Percentiles rank a stretch among this genome's conserved stretches.
Conservation (phyloP, 2,113 vertebrate species). For the Lutjanus erythropterus region DNA sequence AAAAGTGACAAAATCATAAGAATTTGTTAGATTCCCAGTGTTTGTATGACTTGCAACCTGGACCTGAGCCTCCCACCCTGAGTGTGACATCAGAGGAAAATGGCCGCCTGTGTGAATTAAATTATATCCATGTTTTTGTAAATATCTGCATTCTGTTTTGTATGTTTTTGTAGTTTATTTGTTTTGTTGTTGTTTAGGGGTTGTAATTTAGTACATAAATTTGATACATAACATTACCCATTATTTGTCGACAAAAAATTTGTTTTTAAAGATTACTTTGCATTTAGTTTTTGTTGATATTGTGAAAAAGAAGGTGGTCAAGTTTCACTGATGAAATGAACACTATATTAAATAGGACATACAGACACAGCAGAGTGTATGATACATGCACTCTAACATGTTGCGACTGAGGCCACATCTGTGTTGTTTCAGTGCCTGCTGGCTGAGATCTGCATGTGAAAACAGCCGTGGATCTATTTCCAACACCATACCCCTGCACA, state of each 20-base stretch:
- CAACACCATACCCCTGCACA: conserved; percentile 29
- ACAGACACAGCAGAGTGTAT: conserved; percentile 9
- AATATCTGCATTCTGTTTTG: too few relatives aligned
- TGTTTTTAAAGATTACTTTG: not conserved
- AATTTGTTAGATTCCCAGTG: too few relatives aligned
- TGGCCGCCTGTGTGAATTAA: too few relatives aligned
- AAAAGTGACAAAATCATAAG: too few relatives aligned
- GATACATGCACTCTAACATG: conserved; percentile 9
- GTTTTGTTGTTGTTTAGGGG: too few relatives aligned
- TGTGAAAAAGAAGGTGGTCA: not conserved
- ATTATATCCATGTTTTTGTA: too few relatives aligned
- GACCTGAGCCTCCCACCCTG: too few relatives aligned
- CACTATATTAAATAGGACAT: not conserved
- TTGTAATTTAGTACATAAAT: too few relatives aligned
- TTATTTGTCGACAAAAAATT: not conserved
- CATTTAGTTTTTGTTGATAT: not conserved
- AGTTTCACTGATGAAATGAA: not conserved
- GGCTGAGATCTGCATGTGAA: conserved; percentile 24
- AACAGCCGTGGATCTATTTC: conserved; percentile 39
- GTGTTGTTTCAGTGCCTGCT: conserved; percentile 16
- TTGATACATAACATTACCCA: not conserved
- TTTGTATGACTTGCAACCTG: too few relatives aligned
- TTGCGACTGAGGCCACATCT: conserved; percentile 29
- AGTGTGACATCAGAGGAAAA: too few relatives aligned
- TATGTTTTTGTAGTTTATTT: too few relatives aligned